Conservation (phyloP, 2,797 vertebrate species). For the Melanotaenia pygmaea region DNA sequence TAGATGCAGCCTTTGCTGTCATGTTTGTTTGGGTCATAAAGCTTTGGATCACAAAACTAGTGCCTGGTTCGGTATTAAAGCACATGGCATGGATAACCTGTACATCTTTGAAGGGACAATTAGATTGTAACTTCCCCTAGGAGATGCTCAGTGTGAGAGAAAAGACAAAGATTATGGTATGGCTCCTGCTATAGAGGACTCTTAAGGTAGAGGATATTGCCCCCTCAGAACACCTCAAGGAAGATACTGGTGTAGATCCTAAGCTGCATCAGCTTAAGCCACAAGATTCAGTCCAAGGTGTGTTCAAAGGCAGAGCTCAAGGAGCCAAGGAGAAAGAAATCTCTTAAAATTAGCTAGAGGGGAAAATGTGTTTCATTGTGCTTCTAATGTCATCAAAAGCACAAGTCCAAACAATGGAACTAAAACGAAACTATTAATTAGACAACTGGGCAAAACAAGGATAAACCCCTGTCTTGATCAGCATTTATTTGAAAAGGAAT, state of each 20-base stretch:
- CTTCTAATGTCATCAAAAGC: background rate
- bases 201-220: no score
- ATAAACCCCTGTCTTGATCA: background rate
- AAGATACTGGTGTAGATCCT: background rate
- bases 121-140: background rate
- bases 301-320: background rate
- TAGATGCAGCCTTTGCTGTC: background rate
- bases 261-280: background rate
- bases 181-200: background rate
- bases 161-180: background rate
- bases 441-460: background rate
- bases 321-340: background rate
- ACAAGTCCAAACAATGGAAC: background rate
- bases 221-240: background rate
- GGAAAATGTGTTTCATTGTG: background rate
- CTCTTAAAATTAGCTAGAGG: background rate
- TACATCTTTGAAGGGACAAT: background rate
- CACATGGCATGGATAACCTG: background rate
- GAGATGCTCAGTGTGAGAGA: background rate
- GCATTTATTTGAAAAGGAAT: background rate
- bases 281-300: background rate
- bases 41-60: background rate
- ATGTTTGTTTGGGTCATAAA: background rate
- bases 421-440: background rate
- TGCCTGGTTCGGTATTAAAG: background rate